Percentiles rank a stretch among this genome's conserved stretches.
Conservation (phyloP, 2,888 invertebrate species). For the Chrysodeixis includens region DNA sequence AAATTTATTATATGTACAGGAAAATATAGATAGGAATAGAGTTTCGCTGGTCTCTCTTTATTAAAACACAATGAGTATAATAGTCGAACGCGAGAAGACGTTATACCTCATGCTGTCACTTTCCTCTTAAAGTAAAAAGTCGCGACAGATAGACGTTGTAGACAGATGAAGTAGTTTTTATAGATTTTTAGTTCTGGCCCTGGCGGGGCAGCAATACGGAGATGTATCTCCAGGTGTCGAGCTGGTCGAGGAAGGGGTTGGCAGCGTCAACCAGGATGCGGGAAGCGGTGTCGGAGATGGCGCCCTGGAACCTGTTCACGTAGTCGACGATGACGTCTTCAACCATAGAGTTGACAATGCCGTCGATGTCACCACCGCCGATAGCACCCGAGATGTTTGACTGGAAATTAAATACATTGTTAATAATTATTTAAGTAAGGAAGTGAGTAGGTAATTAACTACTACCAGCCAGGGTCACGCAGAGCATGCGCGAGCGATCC, state of each 20-base stretch:
- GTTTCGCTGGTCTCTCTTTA: not conserved
- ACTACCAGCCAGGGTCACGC: no score
- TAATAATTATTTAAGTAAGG: not conserved
- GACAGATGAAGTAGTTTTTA: no score
- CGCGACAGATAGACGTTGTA: no score
- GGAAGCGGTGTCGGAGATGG: slow-evolving; percentile 63
- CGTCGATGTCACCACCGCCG: slow-evolving; percentile 84
- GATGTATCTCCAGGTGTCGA: slow-evolving; percentile 80
- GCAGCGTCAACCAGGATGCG: slow-evolving; percentile 41
- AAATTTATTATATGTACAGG: not conserved
- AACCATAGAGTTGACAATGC: slow-evolving; percentile 77
- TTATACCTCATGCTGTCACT: no score
- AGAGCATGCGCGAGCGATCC: no score
- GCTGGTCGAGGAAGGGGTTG: slow-evolving; percentile 75
- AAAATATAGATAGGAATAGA: not conserved
- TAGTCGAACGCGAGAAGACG: not conserved
- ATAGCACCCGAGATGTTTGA: slow-evolving; percentile 78
- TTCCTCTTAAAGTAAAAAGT: no score
- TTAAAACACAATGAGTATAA: not conserved
- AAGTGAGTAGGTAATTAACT: no score
- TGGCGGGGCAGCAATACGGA: slow-evolving; percentile 63
- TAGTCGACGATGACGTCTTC: slow-evolving; percentile 80
- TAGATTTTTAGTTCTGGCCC: slow-evolving; percentile 2
- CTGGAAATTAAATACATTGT: slow-evolving; percentile 67
- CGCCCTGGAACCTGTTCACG: slow-evolving; percentile 77